Base-by-base conservation (phyloP, 2,113 vertebrate species). In the Stomatorhinus ivindoensis region DNA sequence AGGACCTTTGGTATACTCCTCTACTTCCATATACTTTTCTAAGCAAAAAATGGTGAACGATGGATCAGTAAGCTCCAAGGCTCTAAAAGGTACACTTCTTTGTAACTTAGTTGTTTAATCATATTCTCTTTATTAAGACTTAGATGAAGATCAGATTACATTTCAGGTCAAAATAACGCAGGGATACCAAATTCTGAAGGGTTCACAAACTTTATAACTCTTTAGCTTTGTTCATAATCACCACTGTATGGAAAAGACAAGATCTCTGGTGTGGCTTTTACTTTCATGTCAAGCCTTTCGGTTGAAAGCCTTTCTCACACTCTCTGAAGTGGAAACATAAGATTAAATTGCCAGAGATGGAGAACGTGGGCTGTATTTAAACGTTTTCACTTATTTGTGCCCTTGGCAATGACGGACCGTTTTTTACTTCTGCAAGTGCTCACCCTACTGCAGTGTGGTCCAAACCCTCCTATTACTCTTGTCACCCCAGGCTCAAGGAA, bases 311-410 rank as follows among this genome's bases (percentile, higher is more conserved):
- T 86, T 61, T 89, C 89, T 89, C 89, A 87, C 61, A 48, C 80
- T 61, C 89, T 89, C 53, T 89, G 89, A 89, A 89, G 89, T 89
- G 89, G 55, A 35, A 89, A 87, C 84, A 89, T 69, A 73, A 87
- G 89, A 89, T 89, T 65, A 89, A 82, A 89, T 89, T 89, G 51
- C 51, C 51, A 65, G 61, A 87, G 83, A 86, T 86, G 83, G 83
- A 19, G 55, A 89, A 89, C 83, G 89, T 89, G 89, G 89, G 84
- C 39, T 89, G 89, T 87, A 73, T 89, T 89, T 87, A 89, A 89
- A 89, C 89, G 53, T 86, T 85, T 86, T 55, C 53, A 46, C 51
- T 85, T 89, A 89, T 89, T 89, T 65, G 55, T 89, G 76, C 89
- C 76, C 47, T 42, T 85, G 80, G 89, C 89, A 39, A 65, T 89